These are phyloP conservation scores for Malurus leucopterus DNA, from an alignment of 2,797 vertebrate species.

Conservation along the genomic window DNA sequence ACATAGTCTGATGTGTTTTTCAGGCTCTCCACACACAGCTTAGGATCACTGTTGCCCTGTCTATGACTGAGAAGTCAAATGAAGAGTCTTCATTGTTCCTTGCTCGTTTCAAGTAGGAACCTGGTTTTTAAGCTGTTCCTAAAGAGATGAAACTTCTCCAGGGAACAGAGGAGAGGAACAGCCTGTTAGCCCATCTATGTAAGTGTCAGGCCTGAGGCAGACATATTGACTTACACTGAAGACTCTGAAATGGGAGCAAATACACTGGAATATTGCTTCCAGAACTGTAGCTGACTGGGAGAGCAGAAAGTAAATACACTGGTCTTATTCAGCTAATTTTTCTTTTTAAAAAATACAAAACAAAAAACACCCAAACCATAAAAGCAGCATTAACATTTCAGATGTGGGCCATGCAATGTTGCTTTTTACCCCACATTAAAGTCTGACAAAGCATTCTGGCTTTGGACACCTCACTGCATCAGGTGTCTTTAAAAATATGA, in stretches of 20 bases:
- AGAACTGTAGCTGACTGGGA: background rate
- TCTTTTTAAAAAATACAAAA: background rate
- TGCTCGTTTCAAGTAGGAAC: background rate
- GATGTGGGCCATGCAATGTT: background rate
- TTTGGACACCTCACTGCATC: background rate
- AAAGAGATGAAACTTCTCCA: background rate
- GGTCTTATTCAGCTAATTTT: background rate
- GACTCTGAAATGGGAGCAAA: background rate
- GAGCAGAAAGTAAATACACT: background rate
- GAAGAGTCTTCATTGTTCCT: background rate
- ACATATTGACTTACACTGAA: accelerated
- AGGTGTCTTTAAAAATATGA: slow-evolving; percentile 15
- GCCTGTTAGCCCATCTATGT: background rate
- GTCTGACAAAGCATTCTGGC: background rate
- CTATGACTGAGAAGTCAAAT: background rate
- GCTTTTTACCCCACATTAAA: background rate
- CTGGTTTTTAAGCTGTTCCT: accelerated
- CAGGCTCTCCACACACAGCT: background rate
- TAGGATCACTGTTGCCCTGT: background rate
- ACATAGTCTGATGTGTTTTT: background rate
- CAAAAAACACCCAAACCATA: background rate
- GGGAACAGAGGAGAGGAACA: background rate
- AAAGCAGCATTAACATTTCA: background rate
- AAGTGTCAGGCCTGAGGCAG: background rate
- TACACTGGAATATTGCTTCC: background rate